A percentile compares a stretch with the other conserved stretches of the same genome.
These are phyloP conservation scores for Neodiprion virginianus DNA, from an alignment of 1,140 invertebrate species.

Conservation along the genomic window DNA sequence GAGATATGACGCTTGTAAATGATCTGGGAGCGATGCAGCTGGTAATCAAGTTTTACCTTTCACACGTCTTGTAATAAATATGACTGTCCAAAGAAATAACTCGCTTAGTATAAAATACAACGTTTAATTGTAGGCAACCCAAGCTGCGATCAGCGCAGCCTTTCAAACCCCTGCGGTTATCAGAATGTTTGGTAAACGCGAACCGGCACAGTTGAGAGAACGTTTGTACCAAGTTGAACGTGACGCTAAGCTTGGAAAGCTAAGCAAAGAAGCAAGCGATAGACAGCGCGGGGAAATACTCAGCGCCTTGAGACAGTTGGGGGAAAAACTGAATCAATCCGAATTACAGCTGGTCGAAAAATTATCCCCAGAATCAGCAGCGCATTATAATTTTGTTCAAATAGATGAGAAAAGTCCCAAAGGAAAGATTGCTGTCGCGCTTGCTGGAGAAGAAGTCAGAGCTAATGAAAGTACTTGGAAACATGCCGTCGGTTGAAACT, in stretches of 20 bases:
- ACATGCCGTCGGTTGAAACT: no score
- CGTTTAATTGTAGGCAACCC: slow-evolving; percentile 68
- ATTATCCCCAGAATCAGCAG: slow-evolving; percentile 55
- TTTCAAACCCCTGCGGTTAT: slow-evolving; percentile 84
- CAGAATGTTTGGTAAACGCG: slow-evolving; percentile 76
- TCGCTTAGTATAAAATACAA: slow-evolving; percentile 5
- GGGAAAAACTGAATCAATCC: slow-evolving; percentile 66
- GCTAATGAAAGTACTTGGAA: slow-evolving; percentile 29
- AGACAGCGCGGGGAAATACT: slow-evolving; percentile 67
- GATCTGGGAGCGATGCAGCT: slow-evolving; percentile 71
- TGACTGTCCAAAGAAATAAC: slow-evolving; percentile 10
- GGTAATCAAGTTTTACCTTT: slow-evolving; percentile 53
- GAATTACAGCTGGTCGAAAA: slow-evolving; percentile 69
- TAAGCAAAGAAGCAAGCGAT: slow-evolving; percentile 51
- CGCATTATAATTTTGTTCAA: slow-evolving; percentile 64
- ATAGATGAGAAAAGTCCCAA: slow-evolving; percentile 61
- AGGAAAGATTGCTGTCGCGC: slow-evolving; percentile 40
- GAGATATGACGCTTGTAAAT: slow-evolving; percentile 76
- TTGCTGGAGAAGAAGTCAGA: slow-evolving; percentile 44
- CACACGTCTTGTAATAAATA: slow-evolving; percentile 14
- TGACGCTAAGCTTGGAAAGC: slow-evolving; percentile 63
- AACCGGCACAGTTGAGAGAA: slow-evolving; percentile 73
- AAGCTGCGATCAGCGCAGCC: slow-evolving; percentile 78
- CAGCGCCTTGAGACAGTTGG: slow-evolving; percentile 73
- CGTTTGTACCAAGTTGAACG: slow-evolving; percentile 66